A percentile compares a stretch with the other conserved stretches of the same genome.
phyloP scores from a whole-genome alignment of 2,888 invertebrate species.

The Archips crataeganus region DNA sequence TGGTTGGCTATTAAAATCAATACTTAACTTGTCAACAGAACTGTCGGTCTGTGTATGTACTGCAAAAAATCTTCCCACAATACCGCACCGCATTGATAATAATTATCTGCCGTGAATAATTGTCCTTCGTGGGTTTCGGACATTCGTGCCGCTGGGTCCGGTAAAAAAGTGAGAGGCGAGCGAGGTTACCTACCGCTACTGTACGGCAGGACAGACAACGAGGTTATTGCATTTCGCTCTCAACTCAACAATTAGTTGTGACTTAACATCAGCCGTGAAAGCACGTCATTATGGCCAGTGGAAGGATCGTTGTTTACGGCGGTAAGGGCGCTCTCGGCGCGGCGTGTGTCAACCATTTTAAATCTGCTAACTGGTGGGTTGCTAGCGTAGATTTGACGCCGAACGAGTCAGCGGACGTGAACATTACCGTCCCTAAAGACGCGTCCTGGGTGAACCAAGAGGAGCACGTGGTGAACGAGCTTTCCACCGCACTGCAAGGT shows the following conservation, averaged over 20 bases:
- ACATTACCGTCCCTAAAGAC: constrained; percentile 93
- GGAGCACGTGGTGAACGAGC: constrained; percentile 88
- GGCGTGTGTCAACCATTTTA: constrained; percentile 94
- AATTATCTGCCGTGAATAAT: constrained; percentile 19
- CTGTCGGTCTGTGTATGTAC: not conserved
- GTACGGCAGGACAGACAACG: constrained; percentile 52
- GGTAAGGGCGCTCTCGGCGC: constrained; percentile 98
- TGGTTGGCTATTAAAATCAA: constrained; percentile 18
- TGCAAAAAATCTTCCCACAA: constrained; percentile 24
- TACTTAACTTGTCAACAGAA: constrained; percentile 5
- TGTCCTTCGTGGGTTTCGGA: constrained; percentile 49
- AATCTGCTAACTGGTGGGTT: constrained; percentile 96
- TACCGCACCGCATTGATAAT: constrained; percentile 12
- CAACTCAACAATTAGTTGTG: constrained; percentile 54
- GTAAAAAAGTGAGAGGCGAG: constrained; percentile 75
- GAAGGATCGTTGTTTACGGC: constrained; percentile 96
- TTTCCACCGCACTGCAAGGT: constrained; percentile 88
- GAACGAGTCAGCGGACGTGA: constrained; percentile 95
- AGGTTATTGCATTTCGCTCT: constrained; percentile 37
- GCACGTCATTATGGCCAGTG: constrained; percentile 83
- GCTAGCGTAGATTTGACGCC: constrained; percentile 94
- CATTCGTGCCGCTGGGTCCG: constrained; percentile 49
- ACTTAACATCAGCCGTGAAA: constrained; percentile 50
- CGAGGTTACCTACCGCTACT: constrained; percentile 63
- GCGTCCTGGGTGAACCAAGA: constrained; percentile 93